Base-by-base conservation (phyloP, 2,113 vertebrate genomes). In the Corythornis vintsioides region DNA sequence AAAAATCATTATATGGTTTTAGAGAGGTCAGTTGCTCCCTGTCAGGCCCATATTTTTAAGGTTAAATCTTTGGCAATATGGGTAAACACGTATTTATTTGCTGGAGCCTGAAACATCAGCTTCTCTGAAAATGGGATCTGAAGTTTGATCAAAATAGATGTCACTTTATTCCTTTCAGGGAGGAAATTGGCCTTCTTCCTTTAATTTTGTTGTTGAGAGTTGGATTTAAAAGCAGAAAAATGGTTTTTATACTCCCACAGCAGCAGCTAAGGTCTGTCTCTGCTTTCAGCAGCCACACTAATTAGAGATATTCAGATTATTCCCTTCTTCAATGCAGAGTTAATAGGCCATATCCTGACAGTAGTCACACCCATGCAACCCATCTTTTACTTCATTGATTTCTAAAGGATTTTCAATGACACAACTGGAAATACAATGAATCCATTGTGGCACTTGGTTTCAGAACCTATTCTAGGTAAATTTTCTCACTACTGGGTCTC, bases 241-340 rank as follows among this genome's bases (percentile, higher is more conserved):
- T 26, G 0, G 31, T 70, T 71, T 64, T 63, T 60, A 35, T 73
- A 63, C 17, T 65, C 69, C 69, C 13, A 59, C 15, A 86, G 71
- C 55, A 85, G 40, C 33, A 95, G 31, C 61, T 67, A 59, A 92
- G 4, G 11, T 75, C 28, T 55, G 43, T 79, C 26, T 56, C 60
- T 81, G 50, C 47, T 82, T 86, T 92, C 47, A 88, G 24, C 67
- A 83, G 61, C 26, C 38, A 60, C 28, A 16, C 11, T 67, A 91
- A 84, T 86, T 70, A 83, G 25, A 84, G 38, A 31, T 38, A 85
- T 33, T 90, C n/a, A 79, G 33, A 61, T 83, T 91, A 93, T 70
- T 83, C 50, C 8, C 10, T 47, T 70, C n/a, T 38, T 74, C 63
- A 81, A 40, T 56, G 26, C 40, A 72, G 15, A 79, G 21, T 70